Percentiles rank a stretch among this genome's conserved stretches.
Evolutionary conservation across 2,113 vertebrate species (phyloP).

Genomic region (Semnopithecus entellus): DNA sequence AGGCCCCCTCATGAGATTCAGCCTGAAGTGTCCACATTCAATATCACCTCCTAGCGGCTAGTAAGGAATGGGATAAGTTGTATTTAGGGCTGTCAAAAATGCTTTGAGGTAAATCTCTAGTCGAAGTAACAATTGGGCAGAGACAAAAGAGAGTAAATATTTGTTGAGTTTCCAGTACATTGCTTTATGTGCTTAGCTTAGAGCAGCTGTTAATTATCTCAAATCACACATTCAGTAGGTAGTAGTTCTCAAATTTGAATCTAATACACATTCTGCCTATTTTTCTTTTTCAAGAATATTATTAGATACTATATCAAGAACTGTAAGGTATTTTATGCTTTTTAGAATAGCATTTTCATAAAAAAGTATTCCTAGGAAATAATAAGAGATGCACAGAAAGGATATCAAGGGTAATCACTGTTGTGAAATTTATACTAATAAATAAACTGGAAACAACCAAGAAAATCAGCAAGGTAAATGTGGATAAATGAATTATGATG

Average conservation of each 20-base stretch:
- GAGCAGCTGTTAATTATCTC: not conserved
- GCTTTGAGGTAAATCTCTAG: not conserved
- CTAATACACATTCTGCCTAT: not conserved
- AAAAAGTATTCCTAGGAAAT: not conserved
- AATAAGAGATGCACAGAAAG: not conserved
- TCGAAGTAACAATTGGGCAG: not conserved
- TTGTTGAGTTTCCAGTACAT: not conserved
- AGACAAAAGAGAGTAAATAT: not conserved
- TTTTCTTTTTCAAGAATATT: not conserved
- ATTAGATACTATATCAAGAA: not conserved
- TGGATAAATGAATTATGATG: not conserved
- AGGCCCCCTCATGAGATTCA: not conserved
- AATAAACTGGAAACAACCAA: not conserved
- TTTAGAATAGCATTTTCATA: not conserved
- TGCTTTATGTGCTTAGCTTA: not conserved
- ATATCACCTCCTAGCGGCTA: not conserved
- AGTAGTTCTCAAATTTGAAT: not conserved
- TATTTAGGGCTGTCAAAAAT: not conserved
- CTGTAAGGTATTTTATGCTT: not conserved
- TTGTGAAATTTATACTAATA: not conserved
- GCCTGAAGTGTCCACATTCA: not conserved
- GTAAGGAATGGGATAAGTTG: not conserved
- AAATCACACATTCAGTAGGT: not conserved
- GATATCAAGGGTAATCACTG: not conserved
- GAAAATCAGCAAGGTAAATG: not conserved